Conservation (phyloP, 1,140 invertebrate species). For the Penaeus japonicus region DNA sequence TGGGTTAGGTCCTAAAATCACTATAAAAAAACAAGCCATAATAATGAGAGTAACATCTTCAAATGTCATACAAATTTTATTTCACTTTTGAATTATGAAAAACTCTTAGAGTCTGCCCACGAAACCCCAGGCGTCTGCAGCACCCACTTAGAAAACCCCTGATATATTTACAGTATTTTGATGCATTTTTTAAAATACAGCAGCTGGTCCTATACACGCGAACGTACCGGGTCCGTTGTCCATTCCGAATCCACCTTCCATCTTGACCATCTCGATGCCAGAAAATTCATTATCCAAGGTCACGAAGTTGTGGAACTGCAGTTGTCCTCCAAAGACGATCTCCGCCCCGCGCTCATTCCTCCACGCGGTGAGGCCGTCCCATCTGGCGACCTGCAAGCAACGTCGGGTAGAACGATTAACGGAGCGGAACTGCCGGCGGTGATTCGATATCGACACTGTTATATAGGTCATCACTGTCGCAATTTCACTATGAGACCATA, state of each 20-base stretch:
- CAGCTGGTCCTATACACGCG: not conserved
- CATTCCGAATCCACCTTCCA: slow-evolving; percentile 19
- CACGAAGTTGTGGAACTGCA: slow-evolving; percentile 53
- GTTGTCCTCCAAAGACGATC: slow-evolving; percentile 36
- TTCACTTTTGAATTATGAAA: too few relatives aligned
- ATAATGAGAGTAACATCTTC: too few relatives aligned
- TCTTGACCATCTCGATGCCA: slow-evolving; percentile 53
- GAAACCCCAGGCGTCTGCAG: too few relatives aligned
- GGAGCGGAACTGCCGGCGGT: too few relatives aligned
- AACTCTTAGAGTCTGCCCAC: too few relatives aligned
- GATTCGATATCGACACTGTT: too few relatives aligned
- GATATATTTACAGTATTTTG: too few relatives aligned
- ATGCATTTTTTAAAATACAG: not conserved
- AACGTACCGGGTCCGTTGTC: slow-evolving; percentile 40
- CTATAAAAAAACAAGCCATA: too few relatives aligned
- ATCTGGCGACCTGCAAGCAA: slow-evolving; percentile 9
- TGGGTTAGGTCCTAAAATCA: too few relatives aligned
- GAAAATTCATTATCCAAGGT: slow-evolving; percentile 40
- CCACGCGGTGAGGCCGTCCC: slow-evolving; percentile 46
- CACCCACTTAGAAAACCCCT: too few relatives aligned
- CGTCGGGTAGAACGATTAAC: not conserved
- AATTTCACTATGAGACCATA: not conserved
- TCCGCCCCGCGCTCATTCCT: slow-evolving; percentile 48
- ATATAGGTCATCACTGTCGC: too few relatives aligned
- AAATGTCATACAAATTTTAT: too few relatives aligned